Conservation (phyloP, 2,113 vertebrate genomes). For the Mastomys natalensis region DNA sequence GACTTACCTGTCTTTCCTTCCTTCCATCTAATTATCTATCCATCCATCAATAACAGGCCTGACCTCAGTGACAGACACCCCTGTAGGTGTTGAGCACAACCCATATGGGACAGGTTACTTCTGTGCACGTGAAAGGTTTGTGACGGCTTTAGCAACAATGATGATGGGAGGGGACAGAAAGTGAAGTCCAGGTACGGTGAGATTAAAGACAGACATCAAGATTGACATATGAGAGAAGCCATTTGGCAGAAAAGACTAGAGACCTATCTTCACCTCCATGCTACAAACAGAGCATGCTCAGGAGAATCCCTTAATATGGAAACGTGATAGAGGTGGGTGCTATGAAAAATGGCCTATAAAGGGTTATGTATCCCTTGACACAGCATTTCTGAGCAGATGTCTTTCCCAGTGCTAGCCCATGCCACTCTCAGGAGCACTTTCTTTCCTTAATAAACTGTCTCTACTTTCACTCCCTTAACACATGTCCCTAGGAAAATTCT, state of each 20-base stretch:
- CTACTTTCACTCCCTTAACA: not conserved
- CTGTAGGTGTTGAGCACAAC: not conserved
- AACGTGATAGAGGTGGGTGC: not conserved
- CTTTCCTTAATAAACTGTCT: not conserved
- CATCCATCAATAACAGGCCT: not conserved
- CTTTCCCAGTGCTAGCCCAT: not conserved
- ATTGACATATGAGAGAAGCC: not conserved
- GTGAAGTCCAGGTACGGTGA: not conserved
- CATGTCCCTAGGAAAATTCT: not conserved
- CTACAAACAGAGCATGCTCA: not conserved
- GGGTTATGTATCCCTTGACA: not conserved
- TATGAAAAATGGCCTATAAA: not conserved
- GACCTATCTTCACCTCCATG: not conserved
- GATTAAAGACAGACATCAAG: not conserved
- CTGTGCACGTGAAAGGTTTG: fast-evolving
- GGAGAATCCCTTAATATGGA: not conserved
- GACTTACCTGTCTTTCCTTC: fast-evolving
- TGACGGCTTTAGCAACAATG: not conserved
- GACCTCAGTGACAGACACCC: fast-evolving
- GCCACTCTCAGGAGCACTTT: not conserved
- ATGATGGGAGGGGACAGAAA: not conserved
- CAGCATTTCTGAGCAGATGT: not conserved
- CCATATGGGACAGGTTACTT: fast-evolving
- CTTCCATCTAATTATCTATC: not conserved
- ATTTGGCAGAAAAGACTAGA: not conserved